Percentiles rank a stretch among this genome's conserved stretches.
Evolutionary conservation across 2,888 invertebrate genomes (phyloP).

Genomic region (Loripinus fragilis): DNA sequence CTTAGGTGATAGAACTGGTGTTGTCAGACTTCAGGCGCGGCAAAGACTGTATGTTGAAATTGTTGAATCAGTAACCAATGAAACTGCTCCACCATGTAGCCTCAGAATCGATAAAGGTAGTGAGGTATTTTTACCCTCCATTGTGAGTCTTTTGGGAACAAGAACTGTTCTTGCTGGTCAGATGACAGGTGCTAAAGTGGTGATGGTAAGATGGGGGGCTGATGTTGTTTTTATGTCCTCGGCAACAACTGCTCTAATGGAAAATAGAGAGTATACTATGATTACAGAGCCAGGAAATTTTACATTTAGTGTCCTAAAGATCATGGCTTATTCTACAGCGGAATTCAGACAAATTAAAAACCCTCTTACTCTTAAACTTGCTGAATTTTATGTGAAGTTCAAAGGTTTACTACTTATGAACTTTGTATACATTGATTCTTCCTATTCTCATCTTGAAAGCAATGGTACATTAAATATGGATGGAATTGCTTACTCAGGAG

Average conservation of each 20-base stretch:
- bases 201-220: conserved; percentile 66
- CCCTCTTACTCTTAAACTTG: conserved; percentile 57
- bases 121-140: conserved; percentile 68
- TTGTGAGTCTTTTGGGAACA: conserved; percentile 69
- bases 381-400: conserved; percentile 70
- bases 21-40: conserved; percentile 62
- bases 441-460: conserved; percentile 70
- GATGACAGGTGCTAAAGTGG: conserved; percentile 67
- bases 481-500: conserved; percentile 63
- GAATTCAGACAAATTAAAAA: conserved; percentile 67
- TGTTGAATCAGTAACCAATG: conserved; percentile 69
- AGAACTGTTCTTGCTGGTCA: conserved; percentile 69
- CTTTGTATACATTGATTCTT: conserved; percentile 59
- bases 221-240: conserved; percentile 68
- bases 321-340: conserved; percentile 66
- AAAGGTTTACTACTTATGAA: conserved; percentile 70
- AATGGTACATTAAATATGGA: conserved; percentile 70
- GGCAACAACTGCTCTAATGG: conserved; percentile 68
- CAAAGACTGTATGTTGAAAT: conserved; percentile 73
- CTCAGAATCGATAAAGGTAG: conserved; percentile 67
- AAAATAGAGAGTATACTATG: conserved; percentile 68
- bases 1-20: conserved; percentile 72
- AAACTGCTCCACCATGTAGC: conserved; percentile 73
- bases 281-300: conserved; percentile 70
- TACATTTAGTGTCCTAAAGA: conserved; percentile 62